A percentile compares a stretch with the other conserved stretches of the same genome.
These are phyloP conservation scores for Myotis pilosus DNA, from an alignment of 2,797 vertebrate species.

Conservation along the genomic window DNA sequence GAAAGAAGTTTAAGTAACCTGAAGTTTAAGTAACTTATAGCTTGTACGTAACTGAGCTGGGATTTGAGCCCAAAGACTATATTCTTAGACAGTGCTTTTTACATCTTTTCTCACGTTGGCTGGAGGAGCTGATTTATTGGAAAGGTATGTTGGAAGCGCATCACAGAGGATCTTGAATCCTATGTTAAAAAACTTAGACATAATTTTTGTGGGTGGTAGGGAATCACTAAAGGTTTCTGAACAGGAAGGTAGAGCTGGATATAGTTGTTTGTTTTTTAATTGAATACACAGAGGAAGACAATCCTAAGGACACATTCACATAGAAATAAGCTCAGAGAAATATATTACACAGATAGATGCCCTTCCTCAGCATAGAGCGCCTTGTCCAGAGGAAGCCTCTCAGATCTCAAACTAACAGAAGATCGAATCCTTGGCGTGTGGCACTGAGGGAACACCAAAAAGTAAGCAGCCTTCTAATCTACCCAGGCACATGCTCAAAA, in stretches of 20 bases:
- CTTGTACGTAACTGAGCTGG: not conserved
- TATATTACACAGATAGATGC: not conserved
- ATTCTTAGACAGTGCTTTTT: not conserved
- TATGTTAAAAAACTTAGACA: not conserved
- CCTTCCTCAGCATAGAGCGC: not conserved
- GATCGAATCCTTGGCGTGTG: not conserved
- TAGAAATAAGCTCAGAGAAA: not conserved
- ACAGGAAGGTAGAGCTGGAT: not conserved
- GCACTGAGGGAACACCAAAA: not conserved
- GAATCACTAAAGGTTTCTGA: not conserved
- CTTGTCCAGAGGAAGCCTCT: not conserved
- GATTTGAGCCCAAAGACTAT: not conserved
- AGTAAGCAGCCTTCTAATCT: not conserved
- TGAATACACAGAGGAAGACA: not conserved
- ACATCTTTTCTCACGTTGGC: not conserved
- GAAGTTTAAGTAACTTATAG: not conserved
- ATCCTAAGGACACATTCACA: not conserved
- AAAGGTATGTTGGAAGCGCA: not conserved
- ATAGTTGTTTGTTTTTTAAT: constrained; percentile 15
- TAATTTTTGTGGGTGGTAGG: not conserved
- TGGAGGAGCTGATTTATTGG: not conserved
- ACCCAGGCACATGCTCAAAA: not conserved
- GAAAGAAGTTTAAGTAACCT: not conserved
- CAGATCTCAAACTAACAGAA: not conserved
- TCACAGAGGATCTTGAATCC: not conserved